Evolutionary conservation across 2,113 vertebrate genomes (phyloP).

Genomic region (Thymallus thymallus): DNA sequence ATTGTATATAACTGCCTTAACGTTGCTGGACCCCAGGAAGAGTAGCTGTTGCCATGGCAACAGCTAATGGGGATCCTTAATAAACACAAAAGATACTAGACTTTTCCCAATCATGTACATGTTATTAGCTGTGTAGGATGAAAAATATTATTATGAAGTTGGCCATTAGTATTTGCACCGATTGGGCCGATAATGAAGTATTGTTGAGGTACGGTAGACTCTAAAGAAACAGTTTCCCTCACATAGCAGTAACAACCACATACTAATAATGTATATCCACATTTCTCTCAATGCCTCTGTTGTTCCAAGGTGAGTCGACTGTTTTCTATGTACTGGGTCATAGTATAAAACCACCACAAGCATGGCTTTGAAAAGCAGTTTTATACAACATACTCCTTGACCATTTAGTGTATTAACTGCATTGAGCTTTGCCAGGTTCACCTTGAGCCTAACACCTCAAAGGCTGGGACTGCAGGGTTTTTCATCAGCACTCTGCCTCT

Average conservation of each 20-base stretch:
- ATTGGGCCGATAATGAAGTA: too few relatives aligned
- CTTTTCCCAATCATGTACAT: too few relatives aligned
- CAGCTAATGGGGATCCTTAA: too few relatives aligned
- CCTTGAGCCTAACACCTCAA: not conserved
- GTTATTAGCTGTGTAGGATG: too few relatives aligned
- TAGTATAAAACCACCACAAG: constrained; percentile 28
- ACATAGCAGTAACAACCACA: constrained; percentile 37
- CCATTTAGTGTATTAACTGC: constrained; percentile 1
- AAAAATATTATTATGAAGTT: too few relatives aligned
- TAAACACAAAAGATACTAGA: too few relatives aligned
- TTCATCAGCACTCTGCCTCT: not conserved
- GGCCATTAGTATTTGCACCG: too few relatives aligned
- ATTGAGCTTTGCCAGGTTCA: not conserved
- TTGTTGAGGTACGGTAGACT: not conserved
- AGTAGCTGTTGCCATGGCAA: too few relatives aligned
- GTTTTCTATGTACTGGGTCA: constrained; percentile 40
- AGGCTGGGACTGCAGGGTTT: not conserved
- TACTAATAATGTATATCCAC: constrained; percentile 70
- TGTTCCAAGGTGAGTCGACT: constrained; percentile 70
- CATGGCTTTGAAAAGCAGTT: constrained; percentile 56
- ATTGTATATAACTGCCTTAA: too few relatives aligned
- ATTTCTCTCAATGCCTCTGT: constrained; percentile 71
- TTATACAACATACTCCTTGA: constrained; percentile 9
- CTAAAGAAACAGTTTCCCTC: constrained; percentile 30
- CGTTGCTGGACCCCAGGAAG: too few relatives aligned